Conservation (phyloP, 2,888 invertebrate genomes). For the Microctonus aethiopoides region DNA sequence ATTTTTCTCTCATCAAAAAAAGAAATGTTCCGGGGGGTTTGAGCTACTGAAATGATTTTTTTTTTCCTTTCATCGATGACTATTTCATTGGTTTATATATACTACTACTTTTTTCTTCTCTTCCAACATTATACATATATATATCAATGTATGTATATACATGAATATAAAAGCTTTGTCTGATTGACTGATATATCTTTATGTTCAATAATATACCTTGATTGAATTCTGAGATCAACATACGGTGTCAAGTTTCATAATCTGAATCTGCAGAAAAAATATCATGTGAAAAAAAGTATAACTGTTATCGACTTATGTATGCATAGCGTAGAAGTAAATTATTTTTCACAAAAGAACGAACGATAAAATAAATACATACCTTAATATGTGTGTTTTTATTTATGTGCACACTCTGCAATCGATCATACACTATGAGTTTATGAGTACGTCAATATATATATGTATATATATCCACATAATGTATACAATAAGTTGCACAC, state of each 20-base stretch:
- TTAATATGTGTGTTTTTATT: not conserved
- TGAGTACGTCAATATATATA: not conserved
- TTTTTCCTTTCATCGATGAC: not conserved
- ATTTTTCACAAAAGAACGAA: constrained; percentile 3
- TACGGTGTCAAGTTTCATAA: constrained; percentile 13
- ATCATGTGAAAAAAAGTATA: not conserved
- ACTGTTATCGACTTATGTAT: not conserved
- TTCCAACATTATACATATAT: not conserved
- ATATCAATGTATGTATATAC: not conserved
- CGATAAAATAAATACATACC: constrained; percentile 1
- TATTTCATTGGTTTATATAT: constrained; percentile 14
- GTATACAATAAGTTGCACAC: constrained; percentile 33
- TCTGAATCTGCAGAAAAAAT: not conserved
- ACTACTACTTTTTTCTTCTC: not conserved
- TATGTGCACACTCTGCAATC: constrained; percentile 30
- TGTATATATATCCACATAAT: constrained; percentile 4
- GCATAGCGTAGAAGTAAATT: not conserved
- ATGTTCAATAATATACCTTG: not conserved
- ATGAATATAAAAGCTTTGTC: not conserved
- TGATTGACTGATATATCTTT: not conserved
- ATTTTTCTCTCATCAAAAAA: not conserved
- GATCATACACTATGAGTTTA: constrained; percentile 21
- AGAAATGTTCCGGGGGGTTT: not conserved
- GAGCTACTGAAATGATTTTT: not conserved
- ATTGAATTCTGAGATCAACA: not conserved